A percentile compares a stretch with the other conserved stretches of the same genome.
phyloP scores from a whole-genome alignment of 1,140 invertebrate species.

The Nephotettix cincticeps region DNA sequence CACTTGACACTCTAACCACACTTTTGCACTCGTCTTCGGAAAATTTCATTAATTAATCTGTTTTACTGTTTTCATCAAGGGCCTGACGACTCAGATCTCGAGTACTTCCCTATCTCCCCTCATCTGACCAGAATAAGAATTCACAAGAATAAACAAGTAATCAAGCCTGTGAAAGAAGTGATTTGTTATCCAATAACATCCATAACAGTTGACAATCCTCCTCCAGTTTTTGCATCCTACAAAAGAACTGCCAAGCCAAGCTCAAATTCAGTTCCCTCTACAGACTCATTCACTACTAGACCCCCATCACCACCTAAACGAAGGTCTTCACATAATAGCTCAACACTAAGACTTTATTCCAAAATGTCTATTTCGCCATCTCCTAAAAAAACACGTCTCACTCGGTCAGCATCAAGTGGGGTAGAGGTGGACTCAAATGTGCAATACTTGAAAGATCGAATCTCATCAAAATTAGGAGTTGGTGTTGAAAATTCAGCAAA shows the following conservation, averaged over 20 bases:
- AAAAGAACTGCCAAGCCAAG: slow-evolving; percentile 55
- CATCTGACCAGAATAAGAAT: slow-evolving; percentile 76
- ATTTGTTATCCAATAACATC: slow-evolving; percentile 58
- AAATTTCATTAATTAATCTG: neutral
- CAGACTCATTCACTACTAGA: slow-evolving; percentile 40
- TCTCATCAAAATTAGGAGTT: slow-evolving; percentile 29
- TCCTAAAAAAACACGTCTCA: slow-evolving; percentile 38
- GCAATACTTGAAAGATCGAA: slow-evolving; percentile 34
- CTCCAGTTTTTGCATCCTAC: slow-evolving; percentile 50
- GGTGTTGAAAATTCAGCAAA: neutral
- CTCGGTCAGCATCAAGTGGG: slow-evolving; percentile 36
- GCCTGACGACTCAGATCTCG: slow-evolving; percentile 56
- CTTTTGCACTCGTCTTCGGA: too few species aligned
- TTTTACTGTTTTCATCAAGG: slow-evolving; percentile 29
- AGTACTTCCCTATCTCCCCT: slow-evolving; percentile 78
- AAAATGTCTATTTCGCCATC: slow-evolving; percentile 47
- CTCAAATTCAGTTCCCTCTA: slow-evolving; percentile 36
- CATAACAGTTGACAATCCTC: slow-evolving; percentile 43
- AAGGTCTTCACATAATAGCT: slow-evolving; percentile 70
- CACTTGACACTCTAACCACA: too few species aligned
- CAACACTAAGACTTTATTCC: slow-evolving; percentile 64
- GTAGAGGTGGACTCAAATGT: slow-evolving; percentile 35
- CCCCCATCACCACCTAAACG: slow-evolving; percentile 66
- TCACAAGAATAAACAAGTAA: slow-evolving; percentile 55
- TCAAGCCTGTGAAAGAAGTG: slow-evolving; percentile 48